Percentiles rank a stretch among this genome's conserved stretches.
Evolutionary conservation across 2,888 invertebrate genomes (phyloP).

Genomic region (Zygothrica quintamaculata): DNA sequence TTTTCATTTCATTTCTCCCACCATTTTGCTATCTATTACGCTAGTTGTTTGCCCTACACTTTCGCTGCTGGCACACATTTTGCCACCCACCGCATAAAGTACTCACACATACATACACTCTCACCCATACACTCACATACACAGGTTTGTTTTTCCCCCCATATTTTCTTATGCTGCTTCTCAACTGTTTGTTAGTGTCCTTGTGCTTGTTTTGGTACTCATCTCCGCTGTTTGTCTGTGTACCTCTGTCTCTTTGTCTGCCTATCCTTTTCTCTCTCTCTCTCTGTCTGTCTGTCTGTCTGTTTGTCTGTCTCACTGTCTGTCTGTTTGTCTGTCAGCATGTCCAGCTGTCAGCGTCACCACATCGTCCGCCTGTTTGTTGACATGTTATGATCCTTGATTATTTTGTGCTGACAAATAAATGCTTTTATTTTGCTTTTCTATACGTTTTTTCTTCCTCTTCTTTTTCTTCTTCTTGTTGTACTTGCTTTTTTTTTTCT

Average conservation of each 20-base stretch:
- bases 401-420: conserved; percentile 78
- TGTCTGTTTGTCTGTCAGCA: background rate
- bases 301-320: conserved; percentile 3
- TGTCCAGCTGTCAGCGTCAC: conserved; percentile 6
- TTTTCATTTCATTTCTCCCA: conserved; percentile 7
- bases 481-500: conserved; percentile 18
- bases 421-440: conserved; percentile 66
- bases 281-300: background rate
- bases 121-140: conserved; percentile 12
- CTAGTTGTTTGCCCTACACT: conserved; percentile 73
- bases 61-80: conserved; percentile 60
- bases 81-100: conserved; percentile 13
- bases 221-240: conserved; percentile 6
- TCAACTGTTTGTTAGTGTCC: conserved; percentile 37
- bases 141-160: conserved; percentile 27
- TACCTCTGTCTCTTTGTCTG: background rate
- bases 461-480: conserved; percentile 12
- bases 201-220: conserved; percentile 64
- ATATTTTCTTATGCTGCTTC: conserved; percentile 37
- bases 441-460: conserved; percentile 23
- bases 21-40: conserved; percentile 62
- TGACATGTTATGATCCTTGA: conserved; percentile 79
- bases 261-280: conserved; percentile 1
- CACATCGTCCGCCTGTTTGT: conserved; percentile 54
- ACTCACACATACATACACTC: conserved; percentile 21